A percentile compares a stretch with the other conserved stretches of the same genome.
Conservation (phyloP, 2,888 invertebrate species). For the Dioctria rufipes region DNA sequence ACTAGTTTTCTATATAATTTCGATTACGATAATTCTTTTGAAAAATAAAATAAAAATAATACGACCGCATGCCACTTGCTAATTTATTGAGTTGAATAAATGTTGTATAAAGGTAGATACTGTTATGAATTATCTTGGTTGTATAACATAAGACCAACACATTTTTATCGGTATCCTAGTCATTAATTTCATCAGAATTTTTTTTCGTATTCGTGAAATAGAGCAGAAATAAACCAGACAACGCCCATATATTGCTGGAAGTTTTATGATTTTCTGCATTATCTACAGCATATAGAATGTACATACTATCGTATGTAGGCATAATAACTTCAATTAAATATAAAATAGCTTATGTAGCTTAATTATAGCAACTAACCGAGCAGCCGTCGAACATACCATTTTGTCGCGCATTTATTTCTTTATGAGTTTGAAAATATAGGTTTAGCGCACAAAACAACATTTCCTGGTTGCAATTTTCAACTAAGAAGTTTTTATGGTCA, state of each 20-base stretch:
- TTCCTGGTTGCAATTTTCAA: not conserved
- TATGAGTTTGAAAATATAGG: not conserved
- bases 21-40: too few relatives aligned
- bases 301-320: not conserved
- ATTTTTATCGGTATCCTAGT: not conserved
- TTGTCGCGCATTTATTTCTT: not conserved
- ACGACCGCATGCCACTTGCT: too few relatives aligned
- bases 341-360: not conserved
- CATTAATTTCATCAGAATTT: not conserved
- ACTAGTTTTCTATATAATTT: too few relatives aligned
- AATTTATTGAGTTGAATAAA: too few relatives aligned
- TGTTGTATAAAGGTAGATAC: too few relatives aligned
- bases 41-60: too few relatives aligned
- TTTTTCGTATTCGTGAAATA: not conserved
- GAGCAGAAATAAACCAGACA: not conserved
- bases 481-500: not conserved
- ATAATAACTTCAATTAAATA: conserved; percentile 30
- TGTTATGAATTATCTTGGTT: too few relatives aligned
- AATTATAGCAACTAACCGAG: conserved; percentile 26
- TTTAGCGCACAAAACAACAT: not conserved
- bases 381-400: not conserved
- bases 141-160: too few relatives aligned
- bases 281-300: not conserved
- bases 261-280: not conserved
- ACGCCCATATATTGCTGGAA: not conserved